These are phyloP conservation scores for Elanoides forficatus DNA, from an alignment of 2,113 vertebrate genomes.

Conservation along the genomic window DNA sequence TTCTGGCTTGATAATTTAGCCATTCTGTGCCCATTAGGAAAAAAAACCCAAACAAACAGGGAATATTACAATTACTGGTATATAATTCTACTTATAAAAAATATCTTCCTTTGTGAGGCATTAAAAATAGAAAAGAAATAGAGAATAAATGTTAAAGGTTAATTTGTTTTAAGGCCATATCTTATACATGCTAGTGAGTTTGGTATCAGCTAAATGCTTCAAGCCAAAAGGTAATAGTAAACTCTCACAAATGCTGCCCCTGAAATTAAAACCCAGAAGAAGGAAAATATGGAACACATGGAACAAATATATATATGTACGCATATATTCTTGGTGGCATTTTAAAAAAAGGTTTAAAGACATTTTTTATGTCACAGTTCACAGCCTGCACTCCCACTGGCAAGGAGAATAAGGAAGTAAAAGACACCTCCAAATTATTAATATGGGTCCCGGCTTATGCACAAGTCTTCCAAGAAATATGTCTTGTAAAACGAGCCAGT, in stretches of 20 bases:
- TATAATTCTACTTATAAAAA: not conserved
- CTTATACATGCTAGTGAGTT: not conserved
- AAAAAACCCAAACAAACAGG: not conserved
- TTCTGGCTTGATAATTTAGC: not conserved
- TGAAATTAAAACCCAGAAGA: not conserved
- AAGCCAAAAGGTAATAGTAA: not conserved
- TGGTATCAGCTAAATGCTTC: not conserved
- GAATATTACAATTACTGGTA: not conserved
- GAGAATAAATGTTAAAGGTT: not conserved
- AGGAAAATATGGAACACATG: not conserved
- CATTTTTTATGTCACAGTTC: not conserved
- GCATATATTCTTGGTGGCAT: not conserved
- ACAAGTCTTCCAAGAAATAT: not conserved
- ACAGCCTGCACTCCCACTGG: not conserved
- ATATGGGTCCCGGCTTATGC: not conserved
- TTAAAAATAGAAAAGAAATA: not conserved
- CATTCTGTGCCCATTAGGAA: not conserved
- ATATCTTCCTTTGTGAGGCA: not conserved
- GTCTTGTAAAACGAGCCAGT: not conserved
- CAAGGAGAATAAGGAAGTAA: not conserved
- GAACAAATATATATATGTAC: not conserved
- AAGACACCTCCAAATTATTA: not conserved
- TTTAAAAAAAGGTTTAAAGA: not conserved
- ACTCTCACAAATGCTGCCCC: not conserved
- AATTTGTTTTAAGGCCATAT: not conserved